Evolutionary conservation across 2,888 invertebrate species (phyloP).

Genomic region (Syritta pipiens): DNA sequence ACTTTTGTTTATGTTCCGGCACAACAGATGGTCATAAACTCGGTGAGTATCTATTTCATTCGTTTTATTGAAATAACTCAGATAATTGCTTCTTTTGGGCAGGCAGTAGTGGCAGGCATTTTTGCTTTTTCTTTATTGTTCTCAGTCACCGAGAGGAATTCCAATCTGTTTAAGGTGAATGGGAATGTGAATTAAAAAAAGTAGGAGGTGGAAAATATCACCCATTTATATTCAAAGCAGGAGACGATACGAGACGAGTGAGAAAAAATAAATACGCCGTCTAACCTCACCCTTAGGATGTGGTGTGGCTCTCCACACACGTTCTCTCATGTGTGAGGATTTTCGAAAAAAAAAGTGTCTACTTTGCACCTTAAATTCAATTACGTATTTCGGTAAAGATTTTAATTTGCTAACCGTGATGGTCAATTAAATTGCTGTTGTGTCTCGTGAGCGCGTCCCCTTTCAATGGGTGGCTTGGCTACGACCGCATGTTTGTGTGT

Average conservation of each 20-base stretch:
- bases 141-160: neutral
- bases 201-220: too few species aligned
- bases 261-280: too few species aligned
- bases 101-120: too few species aligned
- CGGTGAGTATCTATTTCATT: neutral
- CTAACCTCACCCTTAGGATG: too few species aligned
- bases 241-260: neutral
- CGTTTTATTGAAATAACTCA: neutral
- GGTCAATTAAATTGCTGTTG: conserved; percentile 27
- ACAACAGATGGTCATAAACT: neutral
- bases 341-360: too few species aligned
- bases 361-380: neutral
- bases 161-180: conserved; percentile 8
- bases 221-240: conserved; percentile 16
- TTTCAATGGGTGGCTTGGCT: too few species aligned
- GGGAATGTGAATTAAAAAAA: too few species aligned
- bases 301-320: too few species aligned
- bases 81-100: conserved; percentile 1
- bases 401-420: conserved; percentile 20
- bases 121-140: too few species aligned
- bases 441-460: conserved; percentile 17
- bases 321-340: too few species aligned
- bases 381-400: neutral
- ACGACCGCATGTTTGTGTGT: too few species aligned
- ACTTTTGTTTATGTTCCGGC: neutral